Percentiles rank a stretch among this genome's conserved stretches.
Conservation (phyloP, 2,113 vertebrate genomes). For the Henicopernis longicauda region DNA sequence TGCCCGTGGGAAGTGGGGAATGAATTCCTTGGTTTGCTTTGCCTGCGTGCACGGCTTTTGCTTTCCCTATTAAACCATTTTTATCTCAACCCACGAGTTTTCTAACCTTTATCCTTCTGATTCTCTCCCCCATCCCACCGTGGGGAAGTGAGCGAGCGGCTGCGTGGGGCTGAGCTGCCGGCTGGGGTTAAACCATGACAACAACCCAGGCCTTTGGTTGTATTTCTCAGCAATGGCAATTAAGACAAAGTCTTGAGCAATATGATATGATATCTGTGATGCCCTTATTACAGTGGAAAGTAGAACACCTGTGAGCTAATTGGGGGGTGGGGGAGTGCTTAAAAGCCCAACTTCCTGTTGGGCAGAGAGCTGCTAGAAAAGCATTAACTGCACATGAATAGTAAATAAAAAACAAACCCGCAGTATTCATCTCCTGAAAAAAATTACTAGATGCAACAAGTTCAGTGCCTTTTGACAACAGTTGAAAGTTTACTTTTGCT, state of each 20-base stretch:
- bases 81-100: too few species aligned
- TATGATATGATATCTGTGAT: not conserved
- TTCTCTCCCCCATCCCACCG: too few species aligned
- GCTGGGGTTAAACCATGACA: too few species aligned
- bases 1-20: too few species aligned
- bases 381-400: not conserved
- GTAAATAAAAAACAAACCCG: not conserved
- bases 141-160: too few species aligned
- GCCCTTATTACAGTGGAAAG: not conserved
- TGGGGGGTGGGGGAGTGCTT: not conserved
- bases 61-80: too few species aligned
- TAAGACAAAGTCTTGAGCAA: not conserved
- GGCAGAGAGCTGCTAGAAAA: not conserved
- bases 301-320: not conserved
- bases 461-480: not conserved
- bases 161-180: too few species aligned
- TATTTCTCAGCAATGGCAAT: not conserved
- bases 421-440: not conserved
- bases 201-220: not conserved
- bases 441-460: not conserved
- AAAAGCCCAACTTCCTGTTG: not conserved
- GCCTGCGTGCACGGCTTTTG: accelerated
- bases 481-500: not conserved
- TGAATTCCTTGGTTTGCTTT: too few species aligned
- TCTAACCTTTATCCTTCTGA: too few species aligned